phyloP scores from a whole-genome alignment of 2,888 invertebrate genomes.

The Galerucella calmariensis region DNA sequence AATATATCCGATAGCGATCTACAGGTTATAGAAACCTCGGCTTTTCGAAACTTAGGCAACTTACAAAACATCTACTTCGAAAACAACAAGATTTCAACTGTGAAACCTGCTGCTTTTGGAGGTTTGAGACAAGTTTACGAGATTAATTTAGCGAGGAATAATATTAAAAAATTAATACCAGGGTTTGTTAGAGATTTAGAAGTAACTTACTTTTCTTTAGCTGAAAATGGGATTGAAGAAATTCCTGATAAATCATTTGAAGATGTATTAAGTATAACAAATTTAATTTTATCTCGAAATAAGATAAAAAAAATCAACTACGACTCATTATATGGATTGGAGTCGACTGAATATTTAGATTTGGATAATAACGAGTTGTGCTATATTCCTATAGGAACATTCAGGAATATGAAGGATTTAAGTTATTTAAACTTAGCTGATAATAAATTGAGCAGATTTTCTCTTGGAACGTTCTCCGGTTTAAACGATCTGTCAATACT shows the following conservation, averaged over 20 bases:
- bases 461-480: conserved; percentile 58
- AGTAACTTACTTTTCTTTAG: conserved; percentile 53
- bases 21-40: conserved; percentile 49
- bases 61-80: conserved; percentile 54
- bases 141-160: conserved; percentile 57
- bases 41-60: conserved; percentile 54
- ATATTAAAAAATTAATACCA: conserved; percentile 49
- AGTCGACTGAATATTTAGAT: conserved; percentile 56
- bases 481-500: conserved; percentile 53
- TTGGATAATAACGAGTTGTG: conserved; percentile 57
- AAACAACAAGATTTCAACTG: conserved; percentile 54
- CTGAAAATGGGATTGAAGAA: conserved; percentile 53
- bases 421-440: conserved; percentile 55
- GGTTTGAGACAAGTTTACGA: conserved; percentile 57
- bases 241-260: conserved; percentile 54
- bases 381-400: conserved; percentile 57
- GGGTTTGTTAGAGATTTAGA: conserved; percentile 56
- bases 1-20: conserved; percentile 56
- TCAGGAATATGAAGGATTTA: conserved; percentile 52
- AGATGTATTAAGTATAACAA: conserved; percentile 53
- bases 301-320: conserved; percentile 52
- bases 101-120: conserved; percentile 56
- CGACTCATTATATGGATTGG: conserved; percentile 54
- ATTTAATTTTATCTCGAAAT: conserved; percentile 58
- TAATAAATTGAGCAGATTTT: conserved; percentile 56